Base-by-base conservation (phyloP, 2,113 vertebrate genomes). In the Archilochus colubris region DNA sequence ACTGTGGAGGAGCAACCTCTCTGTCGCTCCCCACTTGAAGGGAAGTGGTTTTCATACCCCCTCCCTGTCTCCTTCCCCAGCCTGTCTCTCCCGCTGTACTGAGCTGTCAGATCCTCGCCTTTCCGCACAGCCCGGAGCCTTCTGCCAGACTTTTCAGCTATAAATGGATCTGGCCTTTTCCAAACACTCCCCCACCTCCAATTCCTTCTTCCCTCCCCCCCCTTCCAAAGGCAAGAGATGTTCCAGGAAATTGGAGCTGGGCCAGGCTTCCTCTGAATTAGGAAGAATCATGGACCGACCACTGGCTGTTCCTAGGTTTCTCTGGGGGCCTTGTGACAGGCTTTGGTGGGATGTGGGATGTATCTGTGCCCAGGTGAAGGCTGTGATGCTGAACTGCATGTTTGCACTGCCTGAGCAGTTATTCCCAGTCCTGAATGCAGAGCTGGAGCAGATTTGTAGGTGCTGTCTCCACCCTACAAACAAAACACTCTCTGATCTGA, bases 121-220 rank as follows among this genome's bases (percentile, higher is more conserved):
- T 89, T 92, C 91, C 3, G 12, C 54, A 33, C 33, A 33, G 2
- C 1, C 0, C 73, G 10, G 48, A 94, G 69, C 54, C 25, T 44
- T 86, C 80, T 90, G 96, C 86, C 86, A 93, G 91, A 74, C 72
- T 84, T 66, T 53, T 17, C 76, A 68, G 91, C 83, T 95, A 79
- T 91, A 93, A 95, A 94, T 55, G 77, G 94, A 92, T 87, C 58
- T 64, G 10, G 21, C 73, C 55, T 95, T 94, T 96, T 83, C 79
- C 88, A 90, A 6, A 40, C 18, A 12, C 9, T 44, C 13, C 3
- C 9, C 48, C 7, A 40, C 40, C 40, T 40, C 40, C 40, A 40
- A 11, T 38, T 10, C 40, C 40, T 11, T 10, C 40, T 40, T 40
- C 33, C 33, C 22, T 12, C 9, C 7, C 50, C 10, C 9, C 48